Percentiles rank a stretch among this genome's conserved stretches.
These are phyloP conservation scores for Cephus spinipes DNA, from an alignment of 2,888 invertebrate species.

Conservation along the genomic window DNA sequence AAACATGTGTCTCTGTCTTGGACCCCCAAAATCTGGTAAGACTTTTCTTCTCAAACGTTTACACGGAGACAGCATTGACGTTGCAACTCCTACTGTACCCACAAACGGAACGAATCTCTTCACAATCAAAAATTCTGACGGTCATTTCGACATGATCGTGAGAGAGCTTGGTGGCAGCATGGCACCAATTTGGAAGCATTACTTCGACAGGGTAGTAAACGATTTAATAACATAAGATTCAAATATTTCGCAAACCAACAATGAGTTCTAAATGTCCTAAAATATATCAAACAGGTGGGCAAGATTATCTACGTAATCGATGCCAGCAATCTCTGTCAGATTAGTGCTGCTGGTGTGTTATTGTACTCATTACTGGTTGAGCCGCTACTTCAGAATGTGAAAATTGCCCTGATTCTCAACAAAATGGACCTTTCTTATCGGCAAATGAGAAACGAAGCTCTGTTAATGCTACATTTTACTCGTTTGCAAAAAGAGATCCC, in stretches of 20 bases:
- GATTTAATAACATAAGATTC: neutral
- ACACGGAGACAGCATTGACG: constrained; percentile 79
- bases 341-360: constrained; percentile 85
- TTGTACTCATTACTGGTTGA: constrained; percentile 83
- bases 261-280: neutral
- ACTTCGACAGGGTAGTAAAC: constrained; percentile 71
- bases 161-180: constrained; percentile 85
- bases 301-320: constrained; percentile 84
- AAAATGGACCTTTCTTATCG: constrained; percentile 90
- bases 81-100: constrained; percentile 82
- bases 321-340: constrained; percentile 87
- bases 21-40: constrained; percentile 85
- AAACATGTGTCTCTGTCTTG: constrained; percentile 76
- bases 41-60: constrained; percentile 81
- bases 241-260: neutral
- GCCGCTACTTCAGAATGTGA: constrained; percentile 75
- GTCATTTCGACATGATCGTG: constrained; percentile 71
- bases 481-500: constrained; percentile 77
- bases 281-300: constrained; percentile 38
- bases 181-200: constrained; percentile 85
- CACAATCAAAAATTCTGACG: constrained; percentile 70
- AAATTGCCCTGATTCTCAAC: constrained; percentile 77
- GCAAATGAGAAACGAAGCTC: constrained; percentile 88
- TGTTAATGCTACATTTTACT: constrained; percentile 83
- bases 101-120: constrained; percentile 85